Percentiles rank a stretch among this genome's conserved stretches.
phyloP scores from a whole-genome alignment of 2,797 vertebrate genomes.

The Melopsittacus undulatus region DNA sequence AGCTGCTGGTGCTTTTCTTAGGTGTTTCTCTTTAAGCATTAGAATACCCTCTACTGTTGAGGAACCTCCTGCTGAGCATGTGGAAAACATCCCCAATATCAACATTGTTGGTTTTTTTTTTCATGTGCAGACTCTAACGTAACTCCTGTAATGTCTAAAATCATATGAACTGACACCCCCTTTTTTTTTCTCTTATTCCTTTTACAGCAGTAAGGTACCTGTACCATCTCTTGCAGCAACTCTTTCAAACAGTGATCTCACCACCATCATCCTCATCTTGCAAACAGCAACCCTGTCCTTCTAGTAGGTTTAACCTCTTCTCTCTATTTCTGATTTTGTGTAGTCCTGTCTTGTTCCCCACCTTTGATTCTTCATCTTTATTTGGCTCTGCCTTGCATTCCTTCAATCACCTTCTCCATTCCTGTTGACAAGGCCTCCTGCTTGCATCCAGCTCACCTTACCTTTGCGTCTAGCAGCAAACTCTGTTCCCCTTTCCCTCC shows the following conservation, averaged over 20 bases:
- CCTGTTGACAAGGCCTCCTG: neutral
- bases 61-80: neutral
- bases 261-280: neutral
- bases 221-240: neutral
- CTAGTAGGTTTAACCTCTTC: neutral
- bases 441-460: neutral
- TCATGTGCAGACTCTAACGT: neutral
- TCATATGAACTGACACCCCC: neutral
- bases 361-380: neutral
- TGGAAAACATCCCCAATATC: neutral
- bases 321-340: neutral
- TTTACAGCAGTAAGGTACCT: neutral
- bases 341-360: neutral
- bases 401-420: neutral
- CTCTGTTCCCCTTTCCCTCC: neutral
- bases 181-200: neutral
- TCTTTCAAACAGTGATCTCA: neutral
- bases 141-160: neutral
- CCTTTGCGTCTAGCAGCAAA: neutral
- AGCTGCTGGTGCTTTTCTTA: neutral
- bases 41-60: neutral
- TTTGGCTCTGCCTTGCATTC: neutral
- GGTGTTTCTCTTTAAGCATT: neutral
- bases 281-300: neutral
- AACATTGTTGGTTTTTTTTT: accelerated